Evolutionary conservation across 2,888 invertebrate genomes (phyloP), one percentile per base, ranked within the genome.

Genomic region (Chalcosyrphus nemorum): DNA sequence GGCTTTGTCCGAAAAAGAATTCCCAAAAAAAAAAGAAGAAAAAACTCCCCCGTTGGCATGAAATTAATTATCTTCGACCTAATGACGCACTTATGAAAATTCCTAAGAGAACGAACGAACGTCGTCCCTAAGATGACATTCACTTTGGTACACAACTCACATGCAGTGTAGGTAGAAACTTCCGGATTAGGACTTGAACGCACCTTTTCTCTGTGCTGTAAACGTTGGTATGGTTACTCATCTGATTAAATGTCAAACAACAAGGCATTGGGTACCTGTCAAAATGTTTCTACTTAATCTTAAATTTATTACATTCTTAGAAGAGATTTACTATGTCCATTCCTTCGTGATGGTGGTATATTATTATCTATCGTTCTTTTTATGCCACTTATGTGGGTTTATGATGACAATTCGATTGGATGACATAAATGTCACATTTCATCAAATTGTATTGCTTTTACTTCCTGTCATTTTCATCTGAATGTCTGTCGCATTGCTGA

Each of bases 391-490:
- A 74, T 63, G 54, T 81, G 68, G 71, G 61, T 57, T 63, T 38
- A 59, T 56, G 27, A 50, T 32, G 7, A 6, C 6, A 41, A 77
- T 47, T 61, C 61, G 66, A 66, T 81, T 52, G 59, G 5, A 59
- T 65, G 68, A 54, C 52, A 76, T 70, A 76, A 66, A 50, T 74
- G 86, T 84, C 80, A 76, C 68, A 74, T 86, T 82, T 68, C 72
- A 65, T 82, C 63, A 56, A 81, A 75, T 80, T 71, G 59, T 43
- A 66, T 70, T 84, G 81, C 50, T 50, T 66, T 54, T 52, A 57
- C 57, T 74, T 86, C 77, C 80, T 87, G 87, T 86, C 88, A 86
- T 84, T 84, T 54, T n/a, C 17, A n/a, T 32, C 45, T 70, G 4
- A 32, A 4, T 32, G 27, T 27, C 24, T 24, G 35, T 65, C 21